Evolutionary conservation across 2,888 invertebrate genomes (phyloP).

Genomic region (Nemoura dubitans): DNA sequence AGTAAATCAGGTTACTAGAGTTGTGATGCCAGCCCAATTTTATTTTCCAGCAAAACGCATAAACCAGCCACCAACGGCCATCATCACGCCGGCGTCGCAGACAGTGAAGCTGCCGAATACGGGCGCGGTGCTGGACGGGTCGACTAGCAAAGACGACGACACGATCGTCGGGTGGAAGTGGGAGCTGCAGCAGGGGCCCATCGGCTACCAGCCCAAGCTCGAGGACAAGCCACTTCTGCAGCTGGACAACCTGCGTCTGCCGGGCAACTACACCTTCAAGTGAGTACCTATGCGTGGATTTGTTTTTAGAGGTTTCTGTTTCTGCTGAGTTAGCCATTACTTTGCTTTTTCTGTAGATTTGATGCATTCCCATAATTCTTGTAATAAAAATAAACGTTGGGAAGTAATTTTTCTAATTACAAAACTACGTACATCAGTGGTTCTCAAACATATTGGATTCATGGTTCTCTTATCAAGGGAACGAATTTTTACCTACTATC

Average conservation of each 20-base stretch:
- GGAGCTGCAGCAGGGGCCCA: conserved; percentile 89
- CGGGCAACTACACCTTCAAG: conserved; percentile 91
- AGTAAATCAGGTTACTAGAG: no score
- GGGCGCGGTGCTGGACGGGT: conserved; percentile 88
- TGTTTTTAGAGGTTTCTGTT: background rate
- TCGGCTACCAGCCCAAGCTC: conserved; percentile 82
- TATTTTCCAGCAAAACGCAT: conserved; percentile 70
- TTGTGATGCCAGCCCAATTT: background rate
- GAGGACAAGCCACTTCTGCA: conserved; percentile 84
- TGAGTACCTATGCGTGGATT: conserved; percentile 53
- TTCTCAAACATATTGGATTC: no score
- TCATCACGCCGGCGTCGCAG: conserved; percentile 86
- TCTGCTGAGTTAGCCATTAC: no score
- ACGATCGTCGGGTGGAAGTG: conserved; percentile 89
- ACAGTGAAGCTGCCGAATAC: conserved; percentile 90
- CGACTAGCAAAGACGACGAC: conserved; percentile 76
- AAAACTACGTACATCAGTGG: no score
- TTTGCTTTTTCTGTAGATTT: background rate
- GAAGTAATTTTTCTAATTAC: no score
- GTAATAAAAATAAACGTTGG: no score
- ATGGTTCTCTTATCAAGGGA: no score
- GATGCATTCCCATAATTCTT: no score
- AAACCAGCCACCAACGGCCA: conserved; percentile 84
- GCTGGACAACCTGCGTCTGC: conserved; percentile 81
- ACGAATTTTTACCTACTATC: no score